Evolutionary conservation across 37 sponge, comb jelly and placozoan genomes (phyloP).

Genomic region (Ianthella basta): DNA sequence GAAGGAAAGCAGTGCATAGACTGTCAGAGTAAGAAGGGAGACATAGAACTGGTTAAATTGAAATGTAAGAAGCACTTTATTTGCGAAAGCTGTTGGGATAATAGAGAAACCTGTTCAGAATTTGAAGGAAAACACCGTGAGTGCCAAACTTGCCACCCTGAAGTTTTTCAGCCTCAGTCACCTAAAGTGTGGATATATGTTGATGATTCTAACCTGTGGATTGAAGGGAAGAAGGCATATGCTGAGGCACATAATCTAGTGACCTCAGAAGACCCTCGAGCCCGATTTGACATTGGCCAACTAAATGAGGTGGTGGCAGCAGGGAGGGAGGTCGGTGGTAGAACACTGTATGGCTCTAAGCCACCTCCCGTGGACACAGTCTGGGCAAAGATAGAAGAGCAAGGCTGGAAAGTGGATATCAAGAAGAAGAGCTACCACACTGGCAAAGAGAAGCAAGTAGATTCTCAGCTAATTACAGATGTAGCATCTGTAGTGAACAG

Average conservation of each 20-base stretch:
- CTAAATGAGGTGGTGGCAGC: constrained; percentile 29
- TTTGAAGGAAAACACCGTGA: not conserved
- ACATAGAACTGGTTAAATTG: too few species aligned
- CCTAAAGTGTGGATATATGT: constrained; percentile 35
- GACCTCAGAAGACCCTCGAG: constrained; percentile 36
- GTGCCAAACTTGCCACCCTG: not conserved
- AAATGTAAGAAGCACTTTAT: too few species aligned
- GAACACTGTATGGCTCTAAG: constrained; percentile 44
- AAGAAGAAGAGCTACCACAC: constrained; percentile 17
- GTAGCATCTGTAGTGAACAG: not conserved
- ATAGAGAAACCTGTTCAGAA: too few species aligned
- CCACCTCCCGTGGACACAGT: constrained; percentile 40
- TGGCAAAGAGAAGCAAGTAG: constrained; percentile 49
- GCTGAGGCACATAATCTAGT: not conserved
- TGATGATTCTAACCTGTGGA: constrained; percentile 46
- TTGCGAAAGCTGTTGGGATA: too few species aligned
- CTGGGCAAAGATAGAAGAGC: constrained; percentile 34
- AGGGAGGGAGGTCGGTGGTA: constrained; percentile 18
- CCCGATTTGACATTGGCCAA: constrained; percentile 36
- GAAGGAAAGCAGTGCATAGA: too few species aligned
- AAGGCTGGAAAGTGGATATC: constrained; percentile 30
- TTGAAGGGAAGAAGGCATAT: constrained; percentile 23
- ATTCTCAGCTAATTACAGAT: constrained; percentile 34
- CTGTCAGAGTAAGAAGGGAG: too few species aligned
- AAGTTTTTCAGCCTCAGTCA: not conserved